phyloP scores from a whole-genome alignment of 2,888 invertebrate species.

The Scotopteryx bipunctaria region DNA sequence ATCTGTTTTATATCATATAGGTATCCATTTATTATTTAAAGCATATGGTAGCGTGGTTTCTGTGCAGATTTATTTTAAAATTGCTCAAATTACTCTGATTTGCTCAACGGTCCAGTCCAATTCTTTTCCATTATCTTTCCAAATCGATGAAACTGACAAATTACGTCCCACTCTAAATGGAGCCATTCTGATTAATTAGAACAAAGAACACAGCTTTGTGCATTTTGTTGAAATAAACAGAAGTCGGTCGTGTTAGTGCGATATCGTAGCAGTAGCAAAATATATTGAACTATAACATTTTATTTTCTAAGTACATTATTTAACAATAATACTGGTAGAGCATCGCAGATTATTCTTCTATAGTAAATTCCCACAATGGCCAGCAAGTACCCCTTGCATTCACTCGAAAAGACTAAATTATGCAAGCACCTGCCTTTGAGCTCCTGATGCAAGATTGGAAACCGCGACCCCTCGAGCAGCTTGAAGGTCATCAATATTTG shows the following conservation, averaged over 20 bases:
- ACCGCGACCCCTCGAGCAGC: slow-evolving; percentile 26
- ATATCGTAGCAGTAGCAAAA: no score
- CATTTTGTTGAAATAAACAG: not conserved
- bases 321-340: no score
- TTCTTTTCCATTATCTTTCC: slow-evolving; percentile 40
- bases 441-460: slow-evolving; percentile 29
- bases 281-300: no score
- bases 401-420: slow-evolving; percentile 25
- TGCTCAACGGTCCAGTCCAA: slow-evolving; percentile 43
- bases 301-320: no score
- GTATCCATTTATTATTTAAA: not conserved
- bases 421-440: slow-evolving; percentile 29
- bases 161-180: slow-evolving; percentile 25
- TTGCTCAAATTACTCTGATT: slow-evolving; percentile 56
- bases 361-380: slow-evolving; percentile 20
- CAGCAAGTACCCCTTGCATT: slow-evolving; percentile 17
- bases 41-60: slow-evolving; percentile 45
- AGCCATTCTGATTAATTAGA: slow-evolving; percentile 10
- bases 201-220: not conserved
- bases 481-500: slow-evolving; percentile 29
- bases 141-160: slow-evolving; percentile 27
- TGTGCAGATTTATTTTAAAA: slow-evolving; percentile 49
- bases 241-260: no score
- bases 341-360: slow-evolving; percentile 11
- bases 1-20: not conserved